phyloP scores from a whole-genome alignment of 2,888 invertebrate species.

The Ommatoiulus sabulosus region DNA sequence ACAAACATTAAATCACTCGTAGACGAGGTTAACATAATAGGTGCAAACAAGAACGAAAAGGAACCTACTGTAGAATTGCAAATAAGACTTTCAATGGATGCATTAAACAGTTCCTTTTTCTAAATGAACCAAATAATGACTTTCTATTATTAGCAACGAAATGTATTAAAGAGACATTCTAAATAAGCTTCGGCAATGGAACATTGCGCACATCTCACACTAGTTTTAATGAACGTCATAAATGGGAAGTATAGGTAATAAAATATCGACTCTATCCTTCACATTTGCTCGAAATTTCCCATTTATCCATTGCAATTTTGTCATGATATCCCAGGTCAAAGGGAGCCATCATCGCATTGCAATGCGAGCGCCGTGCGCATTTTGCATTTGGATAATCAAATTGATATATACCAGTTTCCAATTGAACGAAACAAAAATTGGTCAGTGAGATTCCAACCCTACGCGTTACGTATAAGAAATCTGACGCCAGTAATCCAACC shows the following conservation, averaged over 20 bases:
- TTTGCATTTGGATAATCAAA: slow-evolving; percentile 20
- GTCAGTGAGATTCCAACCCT: background rate
- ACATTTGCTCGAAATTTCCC: no score
- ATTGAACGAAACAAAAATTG: background rate
- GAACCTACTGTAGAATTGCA: background rate
- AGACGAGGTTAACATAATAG: background rate
- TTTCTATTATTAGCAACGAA: background rate
- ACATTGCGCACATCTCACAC: no score
- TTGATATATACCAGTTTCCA: background rate
- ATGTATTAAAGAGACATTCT: background rate
- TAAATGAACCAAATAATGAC: no score
- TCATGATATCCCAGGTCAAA: background rate
- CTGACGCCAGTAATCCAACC: background rate
- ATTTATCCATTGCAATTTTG: background rate
- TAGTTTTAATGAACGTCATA: no score
- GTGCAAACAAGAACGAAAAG: background rate
- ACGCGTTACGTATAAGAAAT: background rate
- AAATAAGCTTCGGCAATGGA: background rate
- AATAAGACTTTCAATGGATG: background rate
- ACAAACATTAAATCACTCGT: background rate
- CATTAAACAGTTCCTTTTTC: background rate
- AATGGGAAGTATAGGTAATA: no score
- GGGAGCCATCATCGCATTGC: background rate
- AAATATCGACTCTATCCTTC: background rate
- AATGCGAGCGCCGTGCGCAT: background rate